Conservation (phyloP, 1,140 invertebrate genomes). For the Neomicropteryx cornuta region DNA sequence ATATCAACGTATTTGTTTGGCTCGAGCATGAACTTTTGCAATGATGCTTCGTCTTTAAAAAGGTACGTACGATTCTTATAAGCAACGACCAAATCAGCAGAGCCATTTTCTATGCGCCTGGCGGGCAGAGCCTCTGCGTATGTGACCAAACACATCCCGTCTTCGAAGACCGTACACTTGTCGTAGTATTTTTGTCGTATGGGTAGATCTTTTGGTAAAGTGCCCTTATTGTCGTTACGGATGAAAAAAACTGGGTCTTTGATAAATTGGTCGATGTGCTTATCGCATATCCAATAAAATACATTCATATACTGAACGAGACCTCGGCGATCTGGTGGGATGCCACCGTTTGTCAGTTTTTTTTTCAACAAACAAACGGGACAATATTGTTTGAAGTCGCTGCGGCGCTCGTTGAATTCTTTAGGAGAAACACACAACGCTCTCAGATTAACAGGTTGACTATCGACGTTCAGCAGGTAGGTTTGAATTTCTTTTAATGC, state of each 20-base stretch:
- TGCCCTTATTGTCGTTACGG: conserved; percentile 17
- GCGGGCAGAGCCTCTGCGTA: conserved; percentile 38
- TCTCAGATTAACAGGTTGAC: conserved; percentile 24
- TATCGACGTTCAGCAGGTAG: conserved; percentile 25
- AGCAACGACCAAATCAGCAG: conserved; percentile 23
- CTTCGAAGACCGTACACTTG: conserved; percentile 26
- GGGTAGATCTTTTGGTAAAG: conserved; percentile 38
- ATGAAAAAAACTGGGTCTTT: conserved; percentile 28
- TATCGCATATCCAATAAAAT: conserved; percentile 45
- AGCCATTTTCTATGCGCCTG: conserved; percentile 31
- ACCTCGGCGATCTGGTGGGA: conserved; percentile 36
- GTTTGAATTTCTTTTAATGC: conserved; percentile 21
- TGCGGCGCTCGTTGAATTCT: conserved; percentile 36
- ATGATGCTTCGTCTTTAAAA: conserved; percentile 38
- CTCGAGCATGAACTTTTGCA: conserved; percentile 34
- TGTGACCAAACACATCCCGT: conserved; percentile 45
- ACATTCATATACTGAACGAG: conserved; percentile 36
- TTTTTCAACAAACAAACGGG: conserved; percentile 39
- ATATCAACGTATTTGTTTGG: conserved; percentile 32
- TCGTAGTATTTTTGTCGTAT: conserved; percentile 26
- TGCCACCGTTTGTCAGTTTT: conserved; percentile 24
- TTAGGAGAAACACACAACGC: conserved; percentile 36
- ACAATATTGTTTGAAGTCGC: conserved; percentile 39
- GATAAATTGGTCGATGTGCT: conserved; percentile 34
- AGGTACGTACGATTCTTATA: conserved; percentile 38